phyloP scores from a whole-genome alignment of 2,113 vertebrate genomes.

The Chauna torquata region DNA sequence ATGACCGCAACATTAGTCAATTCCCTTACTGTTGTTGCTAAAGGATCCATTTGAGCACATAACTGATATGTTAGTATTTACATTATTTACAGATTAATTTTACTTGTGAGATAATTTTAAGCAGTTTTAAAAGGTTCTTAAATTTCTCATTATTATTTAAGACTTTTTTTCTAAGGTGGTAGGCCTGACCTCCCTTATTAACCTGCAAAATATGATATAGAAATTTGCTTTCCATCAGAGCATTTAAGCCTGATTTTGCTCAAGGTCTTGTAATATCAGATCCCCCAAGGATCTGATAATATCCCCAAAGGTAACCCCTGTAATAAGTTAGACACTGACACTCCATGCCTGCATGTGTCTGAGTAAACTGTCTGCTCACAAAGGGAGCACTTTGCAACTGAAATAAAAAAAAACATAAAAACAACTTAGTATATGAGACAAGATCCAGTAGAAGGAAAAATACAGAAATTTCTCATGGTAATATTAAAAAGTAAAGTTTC shows the following conservation, averaged over 20 bases:
- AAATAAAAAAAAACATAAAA: background rate
- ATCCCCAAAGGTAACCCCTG: background rate
- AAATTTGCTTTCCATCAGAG: background rate
- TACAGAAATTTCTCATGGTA: background rate
- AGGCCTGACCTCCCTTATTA: background rate
- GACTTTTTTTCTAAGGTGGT: background rate
- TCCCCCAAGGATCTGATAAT: no score
- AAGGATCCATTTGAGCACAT: background rate
- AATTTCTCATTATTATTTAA: background rate
- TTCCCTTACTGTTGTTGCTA: background rate
- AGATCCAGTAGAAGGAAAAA: background rate
- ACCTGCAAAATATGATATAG: background rate
- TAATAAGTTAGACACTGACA: background rate
- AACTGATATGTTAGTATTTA: background rate
- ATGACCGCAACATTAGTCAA: background rate
- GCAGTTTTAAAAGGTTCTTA: background rate
- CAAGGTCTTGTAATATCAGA: background rate
- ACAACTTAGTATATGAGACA: background rate
- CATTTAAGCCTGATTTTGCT: background rate
- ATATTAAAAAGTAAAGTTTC: background rate
- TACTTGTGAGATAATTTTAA: background rate
- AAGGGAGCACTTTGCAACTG: background rate
- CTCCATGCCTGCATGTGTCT: background rate
- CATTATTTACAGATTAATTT: background rate
- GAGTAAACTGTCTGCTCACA: background rate